A percentile compares a stretch with the other conserved stretches of the same genome.
These are phyloP conservation scores for Sebastes trivittatus DNA, from an alignment of 2,797 vertebrate species.

Conservation along the genomic window DNA sequence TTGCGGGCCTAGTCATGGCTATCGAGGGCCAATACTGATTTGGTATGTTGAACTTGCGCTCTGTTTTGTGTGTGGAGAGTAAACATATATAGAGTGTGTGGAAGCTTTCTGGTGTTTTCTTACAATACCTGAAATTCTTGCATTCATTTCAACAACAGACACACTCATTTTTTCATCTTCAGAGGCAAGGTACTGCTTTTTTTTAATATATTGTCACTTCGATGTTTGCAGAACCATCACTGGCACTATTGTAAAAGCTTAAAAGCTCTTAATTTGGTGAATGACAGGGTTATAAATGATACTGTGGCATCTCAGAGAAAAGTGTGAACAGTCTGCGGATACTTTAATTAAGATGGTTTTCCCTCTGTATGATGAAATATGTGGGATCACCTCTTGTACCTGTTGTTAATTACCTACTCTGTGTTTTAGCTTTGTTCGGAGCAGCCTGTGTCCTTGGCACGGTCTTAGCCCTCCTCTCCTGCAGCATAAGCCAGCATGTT, in stretches of 20 bases:
- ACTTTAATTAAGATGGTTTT: slow-evolving; percentile 43
- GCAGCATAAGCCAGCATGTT: slow-evolving; percentile 16
- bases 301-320: not conserved
- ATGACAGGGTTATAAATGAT: slow-evolving; percentile 2
- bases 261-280: not conserved
- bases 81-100: not conserved
- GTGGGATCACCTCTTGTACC: slow-evolving; percentile 46
- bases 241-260: not conserved
- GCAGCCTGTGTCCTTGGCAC: slow-evolving; percentile 52
- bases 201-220: slow-evolving; percentile 3
- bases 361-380: slow-evolving; percentile 9
- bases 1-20: not conserved
- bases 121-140: slow-evolving; percentile 11
- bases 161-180: slow-evolving; percentile 34
- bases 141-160: slow-evolving; percentile 18
- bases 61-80: not conserved
- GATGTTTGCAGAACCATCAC: not conserved
- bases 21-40: not conserved
- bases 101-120: not conserved
- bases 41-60: not conserved
- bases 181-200: slow-evolving; percentile 1
- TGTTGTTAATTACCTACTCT: slow-evolving; percentile 50
- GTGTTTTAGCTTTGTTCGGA: slow-evolving; percentile 19
- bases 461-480: slow-evolving; percentile 4
- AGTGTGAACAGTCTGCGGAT: slow-evolving; percentile 3